phyloP scores from a whole-genome alignment of 2,113 vertebrate genomes.

The Bucco capensis region DNA sequence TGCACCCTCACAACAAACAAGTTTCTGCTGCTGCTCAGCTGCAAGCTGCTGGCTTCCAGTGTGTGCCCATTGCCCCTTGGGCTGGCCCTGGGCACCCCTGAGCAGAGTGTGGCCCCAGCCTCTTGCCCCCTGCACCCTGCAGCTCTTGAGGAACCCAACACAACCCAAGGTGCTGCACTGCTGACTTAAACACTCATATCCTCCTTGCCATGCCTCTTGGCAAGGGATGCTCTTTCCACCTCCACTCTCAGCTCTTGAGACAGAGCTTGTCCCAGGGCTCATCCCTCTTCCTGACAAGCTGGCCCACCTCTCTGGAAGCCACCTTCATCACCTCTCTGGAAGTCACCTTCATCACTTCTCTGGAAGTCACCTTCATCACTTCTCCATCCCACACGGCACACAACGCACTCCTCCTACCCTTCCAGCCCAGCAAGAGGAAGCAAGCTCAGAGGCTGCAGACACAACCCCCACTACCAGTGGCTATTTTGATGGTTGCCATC shows the following conservation, averaged over 20 bases:
- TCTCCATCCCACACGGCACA: accelerated
- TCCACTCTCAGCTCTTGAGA: neutral
- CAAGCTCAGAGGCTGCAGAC: neutral
- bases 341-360: no score
- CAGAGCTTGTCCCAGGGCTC: neutral
- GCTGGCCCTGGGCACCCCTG: neutral
- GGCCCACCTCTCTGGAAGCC: neutral
- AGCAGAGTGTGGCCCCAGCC: neutral
- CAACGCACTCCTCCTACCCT: neutral
- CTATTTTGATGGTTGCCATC: neutral
- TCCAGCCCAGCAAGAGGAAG: neutral
- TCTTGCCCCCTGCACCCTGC: neutral
- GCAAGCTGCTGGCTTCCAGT: no score
- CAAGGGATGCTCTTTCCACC: neutral
- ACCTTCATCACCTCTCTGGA: no score
- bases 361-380: no score
- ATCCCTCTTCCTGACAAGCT: neutral
- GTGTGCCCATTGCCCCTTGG: no score
- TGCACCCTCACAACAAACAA: no score
- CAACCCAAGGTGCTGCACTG: accelerated
- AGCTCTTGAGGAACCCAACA: neutral
- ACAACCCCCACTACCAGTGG: neutral
- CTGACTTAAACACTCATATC: neutral
- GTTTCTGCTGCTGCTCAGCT: no score
- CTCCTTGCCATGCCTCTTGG: neutral